Evolutionary conservation across 1,140 invertebrate genomes (phyloP).

Genomic region (Chelonus insularis): DNA sequence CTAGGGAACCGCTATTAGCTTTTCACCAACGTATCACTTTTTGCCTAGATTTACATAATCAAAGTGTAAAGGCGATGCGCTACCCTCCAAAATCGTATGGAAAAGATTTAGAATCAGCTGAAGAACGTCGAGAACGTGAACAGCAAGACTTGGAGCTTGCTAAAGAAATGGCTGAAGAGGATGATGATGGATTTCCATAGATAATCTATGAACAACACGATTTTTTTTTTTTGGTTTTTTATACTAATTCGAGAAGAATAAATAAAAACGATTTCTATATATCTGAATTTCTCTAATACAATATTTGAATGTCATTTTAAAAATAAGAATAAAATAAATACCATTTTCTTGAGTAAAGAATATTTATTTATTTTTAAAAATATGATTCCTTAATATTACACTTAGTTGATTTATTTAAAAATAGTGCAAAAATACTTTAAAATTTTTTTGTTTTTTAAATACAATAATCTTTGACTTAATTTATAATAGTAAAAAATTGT

Average conservation of each 20-base stretch:
- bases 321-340: no score
- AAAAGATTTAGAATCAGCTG: slow-evolving; percentile 96
- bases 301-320: no score
- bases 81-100: slow-evolving; percentile 99
- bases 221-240: background rate
- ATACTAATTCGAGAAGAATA: background rate
- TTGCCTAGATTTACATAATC: slow-evolving; percentile 96
- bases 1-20: slow-evolving; percentile 92
- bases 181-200: slow-evolving; percentile 88
- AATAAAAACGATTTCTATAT: background rate
- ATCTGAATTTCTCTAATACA: no score
- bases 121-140: slow-evolving; percentile 93
- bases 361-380: no score
- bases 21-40: slow-evolving; percentile 98
- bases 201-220: slow-evolving; percentile 7
- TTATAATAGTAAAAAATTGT: no score
- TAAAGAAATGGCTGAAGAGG: slow-evolving; percentile 98
- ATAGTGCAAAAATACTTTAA: no score
- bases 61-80: slow-evolving; percentile 97
- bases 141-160: slow-evolving; percentile 97
- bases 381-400: no score
- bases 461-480: no score
- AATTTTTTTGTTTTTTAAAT: no score
- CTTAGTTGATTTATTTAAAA: no score
- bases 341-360: no score